phyloP scores from a whole-genome alignment of 2,888 invertebrate genomes.

The Caenorhabditis sp. region DNA sequence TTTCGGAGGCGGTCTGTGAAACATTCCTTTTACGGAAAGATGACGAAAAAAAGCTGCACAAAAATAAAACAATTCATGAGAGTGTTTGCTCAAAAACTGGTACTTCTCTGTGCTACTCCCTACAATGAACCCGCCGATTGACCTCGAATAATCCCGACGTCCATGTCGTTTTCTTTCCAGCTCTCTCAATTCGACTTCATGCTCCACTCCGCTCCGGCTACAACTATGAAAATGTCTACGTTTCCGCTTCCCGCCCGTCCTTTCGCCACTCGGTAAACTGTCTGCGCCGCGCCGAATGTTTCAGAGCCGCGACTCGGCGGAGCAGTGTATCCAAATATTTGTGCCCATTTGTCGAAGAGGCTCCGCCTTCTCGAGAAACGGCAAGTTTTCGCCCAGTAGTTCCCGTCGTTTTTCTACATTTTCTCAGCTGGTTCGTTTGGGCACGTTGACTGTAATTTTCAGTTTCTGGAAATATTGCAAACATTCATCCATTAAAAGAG shows the following conservation, averaged over 20 bases:
- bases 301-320: conserved; percentile 19
- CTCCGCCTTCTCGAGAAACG: conserved; percentile 21
- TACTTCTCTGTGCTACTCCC: too few species aligned
- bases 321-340: conserved; percentile 61
- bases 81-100: too few species aligned
- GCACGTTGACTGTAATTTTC: too few species aligned
- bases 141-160: neutral
- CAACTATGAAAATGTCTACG: conserved; percentile 13
- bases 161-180: neutral
- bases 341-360: conserved; percentile 42
- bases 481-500: too few species aligned
- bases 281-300: conserved; percentile 22
- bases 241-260: neutral
- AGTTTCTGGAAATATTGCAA: too few species aligned
- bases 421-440: too few species aligned
- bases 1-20: too few species aligned
- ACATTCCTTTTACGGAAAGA: too few species aligned
- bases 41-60: too few species aligned
- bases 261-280: conserved; percentile 26
- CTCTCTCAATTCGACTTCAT: neutral
- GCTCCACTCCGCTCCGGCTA: conserved; percentile 4
- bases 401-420: conserved; percentile 14
- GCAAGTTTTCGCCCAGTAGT: conserved; percentile 38
- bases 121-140: too few species aligned
- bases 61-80: too few species aligned